Conservation (phyloP, 2,797 vertebrate genomes). For the Coranthus polyacanthus region DNA sequence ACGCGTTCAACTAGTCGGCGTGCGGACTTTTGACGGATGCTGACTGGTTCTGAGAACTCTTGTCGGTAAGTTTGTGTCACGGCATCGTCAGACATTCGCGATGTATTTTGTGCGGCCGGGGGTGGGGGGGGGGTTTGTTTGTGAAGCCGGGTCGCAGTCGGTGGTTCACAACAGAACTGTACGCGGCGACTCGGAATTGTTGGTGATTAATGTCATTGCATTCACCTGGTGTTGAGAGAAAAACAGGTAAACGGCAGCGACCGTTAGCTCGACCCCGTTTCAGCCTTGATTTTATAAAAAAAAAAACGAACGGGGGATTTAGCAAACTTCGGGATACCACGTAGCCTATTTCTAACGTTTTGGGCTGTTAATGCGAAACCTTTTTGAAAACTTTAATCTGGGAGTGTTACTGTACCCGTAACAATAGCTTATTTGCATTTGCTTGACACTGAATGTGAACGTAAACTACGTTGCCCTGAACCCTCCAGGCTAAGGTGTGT, state of each 20-base stretch:
- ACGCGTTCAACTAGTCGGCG: neutral
- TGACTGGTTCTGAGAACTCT: neutral
- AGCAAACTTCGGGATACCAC: too few species aligned
- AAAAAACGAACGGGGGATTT: too few species aligned
- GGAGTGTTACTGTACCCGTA: neutral
- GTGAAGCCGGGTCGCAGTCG: conserved; percentile 4
- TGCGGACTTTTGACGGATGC: conserved; percentile 5
- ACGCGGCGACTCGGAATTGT: neutral
- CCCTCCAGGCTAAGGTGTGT: neutral
- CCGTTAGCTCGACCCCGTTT: too few species aligned
- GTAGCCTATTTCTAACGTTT: too few species aligned
- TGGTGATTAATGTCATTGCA: neutral
- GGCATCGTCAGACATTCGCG: neutral
- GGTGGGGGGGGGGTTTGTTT: conserved; percentile 20
- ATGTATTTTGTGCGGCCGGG: conserved; percentile 3
- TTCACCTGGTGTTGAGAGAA: neutral
- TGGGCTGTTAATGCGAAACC: too few species aligned
- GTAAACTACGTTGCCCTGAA: neutral
- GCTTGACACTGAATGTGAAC: neutral
- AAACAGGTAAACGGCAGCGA: neutral
- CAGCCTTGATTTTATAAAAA: too few species aligned
- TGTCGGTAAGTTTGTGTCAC: conserved; percentile 52
- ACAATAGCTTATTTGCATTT: neutral
- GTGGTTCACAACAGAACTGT: neutral
- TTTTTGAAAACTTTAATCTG: neutral